These are phyloP conservation scores for Serranus cabrilla DNA, from an alignment of 2,797 vertebrate species.

Conservation along the genomic window DNA sequence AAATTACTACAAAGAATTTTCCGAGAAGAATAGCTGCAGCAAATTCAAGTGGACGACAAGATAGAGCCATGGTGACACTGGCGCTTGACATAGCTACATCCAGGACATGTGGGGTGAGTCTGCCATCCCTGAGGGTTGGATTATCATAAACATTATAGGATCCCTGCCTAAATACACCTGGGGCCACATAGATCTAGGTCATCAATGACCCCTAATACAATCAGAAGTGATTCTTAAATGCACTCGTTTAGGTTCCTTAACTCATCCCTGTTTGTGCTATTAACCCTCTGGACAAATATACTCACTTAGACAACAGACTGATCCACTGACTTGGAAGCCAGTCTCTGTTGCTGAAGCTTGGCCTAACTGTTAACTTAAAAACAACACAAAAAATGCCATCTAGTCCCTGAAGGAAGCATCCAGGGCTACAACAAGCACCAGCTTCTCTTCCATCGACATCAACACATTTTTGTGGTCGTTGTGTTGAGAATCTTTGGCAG, in stretches of 20 bases:
- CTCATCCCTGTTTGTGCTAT: background rate
- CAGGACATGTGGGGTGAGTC: background rate
- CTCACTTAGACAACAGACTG: background rate
- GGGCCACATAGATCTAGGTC: background rate
- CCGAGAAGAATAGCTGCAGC: too few species aligned
- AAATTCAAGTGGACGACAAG: background rate
- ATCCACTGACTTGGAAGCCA: background rate
- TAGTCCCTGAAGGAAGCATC: background rate
- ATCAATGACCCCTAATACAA: background rate
- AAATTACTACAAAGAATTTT: too few species aligned
- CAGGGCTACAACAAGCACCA: background rate
- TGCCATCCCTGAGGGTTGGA: background rate
- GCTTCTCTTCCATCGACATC: background rate
- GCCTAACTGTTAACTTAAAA: background rate
- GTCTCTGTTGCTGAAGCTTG: conserved; percentile 2
- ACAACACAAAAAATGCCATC: conserved; percentile 2
- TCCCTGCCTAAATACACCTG: background rate
- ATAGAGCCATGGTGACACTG: background rate
- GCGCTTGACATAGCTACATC: background rate
- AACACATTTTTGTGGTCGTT: background rate
- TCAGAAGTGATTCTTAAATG: background rate
- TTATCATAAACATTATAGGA: background rate
- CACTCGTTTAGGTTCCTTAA: background rate
- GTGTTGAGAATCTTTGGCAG: background rate
- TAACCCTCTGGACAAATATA: background rate